These are phyloP conservation scores for Gnathonemus longibarbis DNA, from an alignment of 2,113 vertebrate genomes.

Conservation along the genomic window DNA sequence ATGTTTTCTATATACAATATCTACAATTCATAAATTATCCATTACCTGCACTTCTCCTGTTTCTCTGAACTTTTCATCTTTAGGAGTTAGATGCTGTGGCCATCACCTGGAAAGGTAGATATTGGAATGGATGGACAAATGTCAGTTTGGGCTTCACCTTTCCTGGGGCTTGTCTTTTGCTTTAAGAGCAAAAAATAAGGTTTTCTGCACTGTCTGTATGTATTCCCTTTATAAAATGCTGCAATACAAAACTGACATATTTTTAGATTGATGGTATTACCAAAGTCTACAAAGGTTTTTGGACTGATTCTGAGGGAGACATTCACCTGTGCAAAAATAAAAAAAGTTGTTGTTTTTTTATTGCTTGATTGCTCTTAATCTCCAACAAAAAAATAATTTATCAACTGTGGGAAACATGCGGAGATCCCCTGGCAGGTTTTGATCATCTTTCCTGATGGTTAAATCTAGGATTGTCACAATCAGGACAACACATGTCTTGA, in stretches of 20 bases:
- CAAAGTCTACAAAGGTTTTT: background rate
- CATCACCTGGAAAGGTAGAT: background rate
- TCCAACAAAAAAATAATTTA: background rate
- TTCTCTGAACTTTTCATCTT: background rate
- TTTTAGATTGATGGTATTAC: background rate
- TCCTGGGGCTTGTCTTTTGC: background rate
- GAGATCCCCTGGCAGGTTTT: background rate
- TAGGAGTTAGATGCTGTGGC: background rate
- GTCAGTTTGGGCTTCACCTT: background rate
- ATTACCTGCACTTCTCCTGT: background rate
- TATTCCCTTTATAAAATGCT: background rate
- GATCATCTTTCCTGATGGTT: background rate
- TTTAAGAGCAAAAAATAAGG: background rate
- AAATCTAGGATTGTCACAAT: background rate
- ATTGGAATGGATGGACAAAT: background rate
- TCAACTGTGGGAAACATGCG: background rate
- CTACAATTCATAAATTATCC: background rate
- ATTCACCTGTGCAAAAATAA: constrained; percentile 37
- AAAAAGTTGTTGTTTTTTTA: background rate
- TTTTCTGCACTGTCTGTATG: background rate
- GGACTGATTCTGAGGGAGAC: constrained; percentile 37
- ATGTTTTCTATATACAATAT: background rate
- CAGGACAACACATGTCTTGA: background rate
- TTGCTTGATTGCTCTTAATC: background rate
- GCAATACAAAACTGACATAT: background rate